Evolutionary conservation across 2,113 vertebrate genomes (phyloP).

Genomic region (Megaptera novaeangliae): DNA sequence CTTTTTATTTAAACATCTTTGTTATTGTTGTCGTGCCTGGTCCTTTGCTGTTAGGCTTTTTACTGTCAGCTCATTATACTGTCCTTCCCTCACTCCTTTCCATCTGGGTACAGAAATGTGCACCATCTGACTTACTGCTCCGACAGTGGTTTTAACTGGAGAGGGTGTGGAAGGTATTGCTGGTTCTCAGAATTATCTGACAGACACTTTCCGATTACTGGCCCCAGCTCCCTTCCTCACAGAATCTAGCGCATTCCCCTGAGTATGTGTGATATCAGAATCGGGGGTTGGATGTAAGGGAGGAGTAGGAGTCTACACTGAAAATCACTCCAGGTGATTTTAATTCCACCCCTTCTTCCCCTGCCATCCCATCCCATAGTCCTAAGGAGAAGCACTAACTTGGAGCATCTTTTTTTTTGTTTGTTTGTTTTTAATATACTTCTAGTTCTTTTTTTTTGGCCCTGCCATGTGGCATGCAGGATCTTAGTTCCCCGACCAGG

Average conservation of each 20-base stretch:
- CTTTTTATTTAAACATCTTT: background rate
- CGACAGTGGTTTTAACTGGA: background rate
- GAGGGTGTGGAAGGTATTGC: background rate
- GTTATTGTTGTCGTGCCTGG: background rate
- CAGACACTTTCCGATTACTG: background rate
- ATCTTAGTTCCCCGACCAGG: too few relatives aligned
- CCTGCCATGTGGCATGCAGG: too few relatives aligned
- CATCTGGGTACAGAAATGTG: background rate
- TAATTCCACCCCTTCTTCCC: rapidly evolving
- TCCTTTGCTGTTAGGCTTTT: background rate
- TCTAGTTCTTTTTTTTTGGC: background rate
- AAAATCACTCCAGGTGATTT: background rate
- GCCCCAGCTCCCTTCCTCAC: background rate
- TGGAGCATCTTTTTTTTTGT: background rate
- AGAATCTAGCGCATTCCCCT: background rate
- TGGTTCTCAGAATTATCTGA: background rate
- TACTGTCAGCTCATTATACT: background rate
- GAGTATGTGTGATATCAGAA: background rate
- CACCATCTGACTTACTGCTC: background rate
- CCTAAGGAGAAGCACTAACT: background rate
- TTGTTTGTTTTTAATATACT: background rate
- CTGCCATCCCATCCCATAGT: background rate
- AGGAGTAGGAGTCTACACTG: background rate
- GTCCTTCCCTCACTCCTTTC: background rate
- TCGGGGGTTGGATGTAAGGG: background rate